These are phyloP conservation scores for Yponomeuta plumbellus DNA, from an alignment of 2,888 invertebrate genomes.

Conservation along the genomic window DNA sequence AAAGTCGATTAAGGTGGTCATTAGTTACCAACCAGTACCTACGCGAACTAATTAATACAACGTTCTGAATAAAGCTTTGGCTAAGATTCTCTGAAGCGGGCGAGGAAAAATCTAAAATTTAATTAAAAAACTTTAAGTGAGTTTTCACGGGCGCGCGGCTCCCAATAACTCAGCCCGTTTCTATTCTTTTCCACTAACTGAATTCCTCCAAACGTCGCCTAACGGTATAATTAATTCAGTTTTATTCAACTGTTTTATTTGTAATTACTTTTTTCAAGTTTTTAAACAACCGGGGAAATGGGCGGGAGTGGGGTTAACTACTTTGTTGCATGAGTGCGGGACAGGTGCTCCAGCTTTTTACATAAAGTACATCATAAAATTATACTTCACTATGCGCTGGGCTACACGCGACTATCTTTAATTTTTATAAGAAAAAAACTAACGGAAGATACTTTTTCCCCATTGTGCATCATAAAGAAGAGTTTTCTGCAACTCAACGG, in stretches of 20 bases:
- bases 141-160: conserved; percentile 67
- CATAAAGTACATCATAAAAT: background rate
- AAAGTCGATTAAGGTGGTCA: conserved; percentile 59
- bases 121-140: conserved; percentile 76
- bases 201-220: conserved; percentile 37
- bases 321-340: background rate
- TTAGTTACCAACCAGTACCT: conserved; percentile 52
- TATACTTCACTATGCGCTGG: background rate
- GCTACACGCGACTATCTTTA: background rate
- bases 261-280: conserved; percentile 8
- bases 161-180: conserved; percentile 64
- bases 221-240: conserved; percentile 27
- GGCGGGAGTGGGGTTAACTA: background rate
- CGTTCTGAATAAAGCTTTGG: conserved; percentile 64
- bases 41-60: conserved; percentile 66
- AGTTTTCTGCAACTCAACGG: background rate
- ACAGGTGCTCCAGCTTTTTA: background rate
- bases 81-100: conserved; percentile 52
- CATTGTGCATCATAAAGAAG: too few species aligned
- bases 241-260: conserved; percentile 17
- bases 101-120: conserved; percentile 68
- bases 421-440: background rate
- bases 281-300: background rate
- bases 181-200: conserved; percentile 29
- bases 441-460: too few species aligned